Conservation (phyloP, 2,797 vertebrate species). For the Halcyon badia region DNA sequence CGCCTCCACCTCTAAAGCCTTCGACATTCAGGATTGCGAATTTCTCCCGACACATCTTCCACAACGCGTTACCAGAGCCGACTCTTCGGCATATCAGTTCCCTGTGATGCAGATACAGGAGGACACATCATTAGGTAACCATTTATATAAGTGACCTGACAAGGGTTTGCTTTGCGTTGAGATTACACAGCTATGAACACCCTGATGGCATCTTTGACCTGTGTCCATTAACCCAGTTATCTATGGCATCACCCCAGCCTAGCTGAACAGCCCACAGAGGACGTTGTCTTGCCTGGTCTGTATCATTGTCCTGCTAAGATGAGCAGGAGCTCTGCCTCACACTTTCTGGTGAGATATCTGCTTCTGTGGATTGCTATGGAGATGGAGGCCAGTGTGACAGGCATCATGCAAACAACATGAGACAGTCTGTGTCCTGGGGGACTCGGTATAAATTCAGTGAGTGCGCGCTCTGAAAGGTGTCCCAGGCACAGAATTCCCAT, state of each 20-base stretch:
- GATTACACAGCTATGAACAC: not conserved
- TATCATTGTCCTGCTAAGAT: not conserved
- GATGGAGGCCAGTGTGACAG: not conserved
- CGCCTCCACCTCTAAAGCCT: not conserved
- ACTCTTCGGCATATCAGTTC: not conserved
- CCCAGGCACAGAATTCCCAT: not conserved
- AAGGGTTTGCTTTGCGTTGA: not conserved
- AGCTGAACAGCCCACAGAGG: not conserved
- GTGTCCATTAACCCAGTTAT: rapidly evolving
- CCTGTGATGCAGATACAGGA: not conserved
- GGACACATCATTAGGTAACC: not conserved
- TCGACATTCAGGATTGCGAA: not conserved
- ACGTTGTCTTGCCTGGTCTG: rapidly evolving
- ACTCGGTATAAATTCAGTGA: rapidly evolving
- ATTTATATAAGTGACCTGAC: not conserved
- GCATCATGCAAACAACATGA: not conserved
- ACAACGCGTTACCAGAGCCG: rapidly evolving
- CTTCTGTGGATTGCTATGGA: not conserved
- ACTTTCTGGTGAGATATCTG: not conserved
- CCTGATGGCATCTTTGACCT: not conserved
- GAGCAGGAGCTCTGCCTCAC: not conserved
- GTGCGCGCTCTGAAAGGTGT: rapidly evolving
- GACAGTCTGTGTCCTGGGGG: not conserved
- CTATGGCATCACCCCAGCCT: not conserved
- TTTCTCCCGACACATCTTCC: not conserved